phyloP scores from a whole-genome alignment of 2,888 invertebrate genomes.

The Xanthorhoe designata region DNA sequence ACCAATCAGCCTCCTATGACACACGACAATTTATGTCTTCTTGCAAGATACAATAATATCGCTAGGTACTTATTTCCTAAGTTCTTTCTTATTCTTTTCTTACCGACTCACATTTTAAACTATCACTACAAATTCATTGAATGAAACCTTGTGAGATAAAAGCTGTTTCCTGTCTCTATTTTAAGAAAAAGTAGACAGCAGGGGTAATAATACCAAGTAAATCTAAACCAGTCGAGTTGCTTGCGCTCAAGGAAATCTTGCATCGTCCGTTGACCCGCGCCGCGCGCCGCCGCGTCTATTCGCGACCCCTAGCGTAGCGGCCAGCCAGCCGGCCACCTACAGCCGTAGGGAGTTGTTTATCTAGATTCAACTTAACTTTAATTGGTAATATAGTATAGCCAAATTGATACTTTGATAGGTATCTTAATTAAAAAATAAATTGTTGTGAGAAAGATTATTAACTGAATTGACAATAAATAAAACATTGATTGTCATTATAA shows the following conservation, averaged over 20 bases:
- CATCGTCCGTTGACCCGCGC: slow-evolving; percentile 16
- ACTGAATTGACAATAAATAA: not conserved
- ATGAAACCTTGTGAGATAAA: not conserved
- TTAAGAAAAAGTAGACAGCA: not conserved
- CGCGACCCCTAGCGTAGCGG: slow-evolving; percentile 3
- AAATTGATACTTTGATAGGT: not conserved
- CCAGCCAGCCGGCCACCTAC: not conserved
- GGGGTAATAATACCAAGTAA: slow-evolving; percentile 19
- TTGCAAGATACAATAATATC: not conserved
- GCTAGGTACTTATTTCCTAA: too few species aligned
- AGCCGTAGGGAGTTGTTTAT: not conserved
- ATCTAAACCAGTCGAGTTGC: slow-evolving; percentile 23
- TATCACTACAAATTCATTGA: too few species aligned
- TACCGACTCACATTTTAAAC: too few species aligned
- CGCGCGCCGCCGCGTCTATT: slow-evolving; percentile 7
- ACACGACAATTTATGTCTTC: not conserved
- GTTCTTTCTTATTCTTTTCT: too few species aligned
- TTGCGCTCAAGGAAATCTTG: slow-evolving; percentile 16
- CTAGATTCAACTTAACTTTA: slow-evolving; percentile 4
- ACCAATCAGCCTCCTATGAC: slow-evolving; percentile 60
- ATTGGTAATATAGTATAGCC: not conserved
- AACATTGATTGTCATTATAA: too few species aligned
- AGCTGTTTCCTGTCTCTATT: not conserved
- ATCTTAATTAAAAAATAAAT: not conserved
- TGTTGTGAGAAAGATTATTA: not conserved